Conservation (phyloP, 2,797 vertebrate species). For the Paedocypris micromegethes region DNA sequence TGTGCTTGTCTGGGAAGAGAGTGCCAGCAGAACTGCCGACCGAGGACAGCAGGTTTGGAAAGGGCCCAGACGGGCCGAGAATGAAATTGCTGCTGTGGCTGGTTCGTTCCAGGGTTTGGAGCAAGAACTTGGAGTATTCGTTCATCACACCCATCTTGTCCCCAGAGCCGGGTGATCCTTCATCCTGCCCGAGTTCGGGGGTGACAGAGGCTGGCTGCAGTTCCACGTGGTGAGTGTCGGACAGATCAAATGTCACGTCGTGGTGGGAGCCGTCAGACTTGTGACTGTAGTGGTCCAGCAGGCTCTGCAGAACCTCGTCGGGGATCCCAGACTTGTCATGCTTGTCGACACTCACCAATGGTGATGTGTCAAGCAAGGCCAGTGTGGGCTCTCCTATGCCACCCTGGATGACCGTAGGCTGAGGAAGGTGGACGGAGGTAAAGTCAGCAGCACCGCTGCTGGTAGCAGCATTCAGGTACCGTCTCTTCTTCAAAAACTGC, state of each 20-base stretch:
- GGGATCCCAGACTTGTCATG: slow-evolving; percentile 98
- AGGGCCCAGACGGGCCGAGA: slow-evolving; percentile 85
- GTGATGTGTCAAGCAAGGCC: slow-evolving; percentile 86
- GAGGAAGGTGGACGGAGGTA: slow-evolving; percentile 85
- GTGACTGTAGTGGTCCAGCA: slow-evolving; percentile 95
- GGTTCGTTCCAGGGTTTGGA: slow-evolving; percentile 96
- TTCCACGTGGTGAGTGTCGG: slow-evolving; percentile 87
- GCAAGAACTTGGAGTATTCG: slow-evolving; percentile 97
- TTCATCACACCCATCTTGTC: slow-evolving; percentile 92
- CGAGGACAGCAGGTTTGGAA: slow-evolving; percentile 85
- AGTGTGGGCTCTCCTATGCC: slow-evolving; percentile 85
- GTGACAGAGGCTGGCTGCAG: slow-evolving; percentile 84
- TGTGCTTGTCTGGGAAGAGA: slow-evolving; percentile 92
- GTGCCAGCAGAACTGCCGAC: slow-evolving; percentile 84
- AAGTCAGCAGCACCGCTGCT: slow-evolving; percentile 80
- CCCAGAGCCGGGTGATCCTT: slow-evolving; percentile 77
- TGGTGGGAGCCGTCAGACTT: slow-evolving; percentile 83
- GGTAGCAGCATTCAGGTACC: slow-evolving; percentile 90
- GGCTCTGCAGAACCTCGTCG: slow-evolving; percentile 95
- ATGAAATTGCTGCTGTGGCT: slow-evolving; percentile 88
- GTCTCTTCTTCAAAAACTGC: slow-evolving; percentile 98
- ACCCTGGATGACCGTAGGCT: slow-evolving; percentile 89
- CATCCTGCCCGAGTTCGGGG: slow-evolving; percentile 78
- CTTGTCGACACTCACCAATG: slow-evolving; percentile 84
- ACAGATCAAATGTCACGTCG: slow-evolving; percentile 88